Conservation (phyloP, 2,113 vertebrate genomes). For the Phylloscopus whistleri region DNA sequence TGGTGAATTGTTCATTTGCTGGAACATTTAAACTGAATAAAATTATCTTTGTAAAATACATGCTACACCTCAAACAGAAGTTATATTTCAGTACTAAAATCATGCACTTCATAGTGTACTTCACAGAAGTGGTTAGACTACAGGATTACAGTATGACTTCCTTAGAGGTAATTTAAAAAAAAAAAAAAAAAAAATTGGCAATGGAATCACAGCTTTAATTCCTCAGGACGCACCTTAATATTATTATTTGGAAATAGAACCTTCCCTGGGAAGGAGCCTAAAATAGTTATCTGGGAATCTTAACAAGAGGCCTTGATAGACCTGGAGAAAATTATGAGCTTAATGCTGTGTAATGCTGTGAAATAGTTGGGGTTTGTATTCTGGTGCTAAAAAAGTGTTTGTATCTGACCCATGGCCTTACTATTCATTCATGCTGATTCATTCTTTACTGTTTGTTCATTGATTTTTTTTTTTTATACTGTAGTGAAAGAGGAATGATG, state of each 20-base stretch:
- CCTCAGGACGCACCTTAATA: background rate
- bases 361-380: background rate
- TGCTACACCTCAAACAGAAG: background rate
- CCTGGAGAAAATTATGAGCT: background rate
- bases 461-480: background rate
- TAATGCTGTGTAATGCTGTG: background rate
- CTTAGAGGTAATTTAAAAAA: accelerated
- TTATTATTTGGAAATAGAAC: background rate
- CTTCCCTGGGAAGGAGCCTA: background rate
- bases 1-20: background rate
- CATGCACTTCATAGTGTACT: background rate
- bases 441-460: background rate
- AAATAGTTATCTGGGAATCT: background rate
- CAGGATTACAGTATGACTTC: background rate
- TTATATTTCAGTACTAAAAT: background rate
- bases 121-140: background rate
- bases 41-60: background rate
- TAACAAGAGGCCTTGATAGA: background rate
- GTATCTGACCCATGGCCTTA: background rate
- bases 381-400: background rate
- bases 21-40: background rate
- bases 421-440: background rate
- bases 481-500: background rate
- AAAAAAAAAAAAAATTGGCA: accelerated
- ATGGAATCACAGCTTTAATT: background rate